Percentiles rank a stretch among this genome's conserved stretches.
Evolutionary conservation across 2,113 vertebrate genomes (phyloP).

Genomic region (Clupea harengus): DNA sequence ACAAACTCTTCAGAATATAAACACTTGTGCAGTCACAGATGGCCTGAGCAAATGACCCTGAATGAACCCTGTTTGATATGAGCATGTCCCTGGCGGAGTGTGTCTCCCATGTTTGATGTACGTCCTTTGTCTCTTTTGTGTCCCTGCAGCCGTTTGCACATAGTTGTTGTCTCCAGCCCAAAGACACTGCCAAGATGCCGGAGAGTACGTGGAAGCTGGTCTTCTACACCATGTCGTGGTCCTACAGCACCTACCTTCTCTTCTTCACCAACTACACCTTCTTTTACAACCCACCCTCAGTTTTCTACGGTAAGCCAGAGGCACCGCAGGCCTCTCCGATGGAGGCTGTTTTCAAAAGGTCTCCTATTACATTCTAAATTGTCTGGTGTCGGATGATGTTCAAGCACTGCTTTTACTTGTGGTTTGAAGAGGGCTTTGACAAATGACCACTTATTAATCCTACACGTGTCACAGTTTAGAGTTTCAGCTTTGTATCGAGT

Average conservation of each 20-base stretch:
- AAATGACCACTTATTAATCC: conserved; percentile 7
- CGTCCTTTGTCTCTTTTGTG: not conserved
- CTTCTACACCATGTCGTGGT: conserved; percentile 91
- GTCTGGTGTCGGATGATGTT: not conserved
- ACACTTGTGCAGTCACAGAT: not conserved
- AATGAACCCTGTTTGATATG: not conserved
- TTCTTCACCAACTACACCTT: conserved; percentile 89
- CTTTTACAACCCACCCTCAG: conserved; percentile 87
- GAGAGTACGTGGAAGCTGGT: conserved; percentile 97
- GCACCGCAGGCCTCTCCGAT: not conserved
- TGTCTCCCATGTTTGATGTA: not conserved
- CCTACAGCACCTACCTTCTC: conserved; percentile 88
- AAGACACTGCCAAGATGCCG: conserved; percentile 91
- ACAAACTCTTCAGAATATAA: not conserved
- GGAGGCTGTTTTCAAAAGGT: not conserved
- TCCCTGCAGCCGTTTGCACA: conserved; percentile 80
- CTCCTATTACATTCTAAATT: not conserved
- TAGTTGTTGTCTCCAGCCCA: conserved; percentile 80
- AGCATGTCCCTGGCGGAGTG: not conserved
- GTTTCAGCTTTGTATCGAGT: not conserved
- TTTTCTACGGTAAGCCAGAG: conserved; percentile 81
- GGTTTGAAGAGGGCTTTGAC: not conserved
- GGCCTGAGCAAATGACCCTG: not conserved
- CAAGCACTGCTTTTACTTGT: not conserved
- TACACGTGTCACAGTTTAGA: not conserved